Conservation (phyloP, 2,113 vertebrate species). For the Myrmecobius fasciatus region DNA sequence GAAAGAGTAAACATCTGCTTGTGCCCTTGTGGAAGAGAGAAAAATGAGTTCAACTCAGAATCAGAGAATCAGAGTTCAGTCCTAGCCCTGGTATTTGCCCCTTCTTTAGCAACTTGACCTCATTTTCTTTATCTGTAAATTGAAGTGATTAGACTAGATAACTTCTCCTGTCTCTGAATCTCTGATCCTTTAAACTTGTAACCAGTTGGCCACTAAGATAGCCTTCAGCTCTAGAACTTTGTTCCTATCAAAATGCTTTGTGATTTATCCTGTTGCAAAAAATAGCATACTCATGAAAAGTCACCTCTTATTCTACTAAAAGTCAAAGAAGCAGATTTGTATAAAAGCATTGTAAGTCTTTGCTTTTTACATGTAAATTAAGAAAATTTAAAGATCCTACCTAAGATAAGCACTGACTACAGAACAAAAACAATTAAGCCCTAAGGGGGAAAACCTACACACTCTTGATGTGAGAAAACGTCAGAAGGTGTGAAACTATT, state of each 20-base stretch:
- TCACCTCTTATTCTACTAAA: constrained; percentile 7
- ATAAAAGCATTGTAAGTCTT: constrained; percentile 34
- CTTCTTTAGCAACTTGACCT: background rate
- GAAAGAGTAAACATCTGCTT: background rate
- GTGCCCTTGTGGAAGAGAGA: background rate
- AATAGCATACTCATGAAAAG: constrained; percentile 37
- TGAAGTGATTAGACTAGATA: background rate
- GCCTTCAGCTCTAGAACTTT: background rate
- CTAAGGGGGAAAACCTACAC: constrained; percentile 69
- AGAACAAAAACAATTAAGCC: constrained; percentile 72
- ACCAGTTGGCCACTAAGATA: background rate
- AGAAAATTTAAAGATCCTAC: constrained; percentile 52
- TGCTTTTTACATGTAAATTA: constrained; percentile 36
- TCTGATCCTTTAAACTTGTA: background rate
- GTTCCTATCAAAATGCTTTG: background rate
- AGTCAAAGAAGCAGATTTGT: constrained; percentile 34
- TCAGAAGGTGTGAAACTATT: constrained; percentile 77
- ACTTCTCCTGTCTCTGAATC: background rate
- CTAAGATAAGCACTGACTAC: constrained; percentile 55
- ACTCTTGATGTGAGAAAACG: constrained; percentile 72
- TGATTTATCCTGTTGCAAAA: background rate
- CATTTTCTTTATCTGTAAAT: background rate
- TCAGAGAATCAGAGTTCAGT: background rate
- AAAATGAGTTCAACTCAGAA: background rate
- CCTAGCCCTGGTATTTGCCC: background rate